Evolutionary conservation across 2,888 invertebrate genomes (phyloP).

Genomic region (Uropetala carovei): DNA sequence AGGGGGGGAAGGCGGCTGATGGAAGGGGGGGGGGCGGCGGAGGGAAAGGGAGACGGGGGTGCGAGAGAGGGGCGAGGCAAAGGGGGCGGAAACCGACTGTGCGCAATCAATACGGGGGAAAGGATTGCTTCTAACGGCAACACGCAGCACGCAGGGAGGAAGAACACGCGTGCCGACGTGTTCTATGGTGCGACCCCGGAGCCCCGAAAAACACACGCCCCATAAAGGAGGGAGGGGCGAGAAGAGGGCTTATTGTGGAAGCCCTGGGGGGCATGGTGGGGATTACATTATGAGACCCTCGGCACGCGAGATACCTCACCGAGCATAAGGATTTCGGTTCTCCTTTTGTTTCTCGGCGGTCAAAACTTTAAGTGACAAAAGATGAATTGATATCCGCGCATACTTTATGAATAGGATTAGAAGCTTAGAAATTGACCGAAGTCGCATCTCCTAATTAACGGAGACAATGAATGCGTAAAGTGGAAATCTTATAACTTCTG

Average conservation of each 20-base stretch:
- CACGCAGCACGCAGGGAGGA: conserved; percentile 40
- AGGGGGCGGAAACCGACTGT: conserved; percentile 43
- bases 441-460: too few relatives aligned
- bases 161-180: background rate
- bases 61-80: background rate
- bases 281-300: background rate
- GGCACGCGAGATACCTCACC: background rate
- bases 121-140: conserved; percentile 57
- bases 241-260: background rate
- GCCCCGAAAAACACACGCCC: background rate
- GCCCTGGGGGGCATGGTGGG: background rate
- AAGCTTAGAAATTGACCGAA: too few relatives aligned
- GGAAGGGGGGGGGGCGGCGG: background rate
- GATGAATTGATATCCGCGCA: too few relatives aligned
- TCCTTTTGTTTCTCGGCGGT: too few relatives aligned
- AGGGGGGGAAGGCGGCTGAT: background rate
- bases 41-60: background rate
- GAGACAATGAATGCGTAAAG: too few relatives aligned
- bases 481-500: too few relatives aligned
- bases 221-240: background rate
- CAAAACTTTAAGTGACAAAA: too few relatives aligned
- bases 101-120: conserved; percentile 59
- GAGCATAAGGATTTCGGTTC: background rate
- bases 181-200: background rate
- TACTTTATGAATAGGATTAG: too few relatives aligned